Evolutionary conservation across 1,140 invertebrate genomes (phyloP).

Genomic region (Apis cerana): DNA sequence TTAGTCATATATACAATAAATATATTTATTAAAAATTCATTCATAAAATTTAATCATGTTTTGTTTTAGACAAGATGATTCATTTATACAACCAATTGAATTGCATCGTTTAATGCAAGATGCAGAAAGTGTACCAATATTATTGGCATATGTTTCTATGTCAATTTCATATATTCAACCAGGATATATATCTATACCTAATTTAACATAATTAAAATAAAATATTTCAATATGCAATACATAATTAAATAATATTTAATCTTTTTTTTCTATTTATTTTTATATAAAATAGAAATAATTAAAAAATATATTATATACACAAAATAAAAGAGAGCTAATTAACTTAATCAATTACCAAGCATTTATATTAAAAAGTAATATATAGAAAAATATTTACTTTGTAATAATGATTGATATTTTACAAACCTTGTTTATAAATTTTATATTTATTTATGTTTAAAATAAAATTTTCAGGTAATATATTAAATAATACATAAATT

Average conservation of each 20-base stretch:
- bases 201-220: slow-evolving; percentile 59
- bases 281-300: not conserved
- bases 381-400: not conserved
- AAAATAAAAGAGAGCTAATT: not conserved
- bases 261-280: slow-evolving; percentile 5
- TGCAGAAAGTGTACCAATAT: slow-evolving; percentile 63
- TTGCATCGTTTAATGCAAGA: slow-evolving; percentile 71
- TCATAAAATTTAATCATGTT: not conserved
- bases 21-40: not conserved
- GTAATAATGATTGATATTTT: not conserved
- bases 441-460: not conserved
- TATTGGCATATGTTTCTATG: slow-evolving; percentile 71
- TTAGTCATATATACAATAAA: not conserved
- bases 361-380: not conserved
- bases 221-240: slow-evolving; percentile 17
- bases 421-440: not conserved
- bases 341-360: not conserved
- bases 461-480: not conserved
- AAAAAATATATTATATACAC: not conserved
- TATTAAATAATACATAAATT: slow-evolving; percentile 6
- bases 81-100: slow-evolving; percentile 68
- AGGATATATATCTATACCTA: slow-evolving; percentile 69
- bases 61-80: slow-evolving; percentile 62
- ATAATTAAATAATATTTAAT: not conserved
- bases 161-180: slow-evolving; percentile 72